Percentiles rank a stretch among this genome's conserved stretches.
Evolutionary conservation across 2,888 invertebrate species (phyloP).

Genomic region (Tillus elongatus): DNA sequence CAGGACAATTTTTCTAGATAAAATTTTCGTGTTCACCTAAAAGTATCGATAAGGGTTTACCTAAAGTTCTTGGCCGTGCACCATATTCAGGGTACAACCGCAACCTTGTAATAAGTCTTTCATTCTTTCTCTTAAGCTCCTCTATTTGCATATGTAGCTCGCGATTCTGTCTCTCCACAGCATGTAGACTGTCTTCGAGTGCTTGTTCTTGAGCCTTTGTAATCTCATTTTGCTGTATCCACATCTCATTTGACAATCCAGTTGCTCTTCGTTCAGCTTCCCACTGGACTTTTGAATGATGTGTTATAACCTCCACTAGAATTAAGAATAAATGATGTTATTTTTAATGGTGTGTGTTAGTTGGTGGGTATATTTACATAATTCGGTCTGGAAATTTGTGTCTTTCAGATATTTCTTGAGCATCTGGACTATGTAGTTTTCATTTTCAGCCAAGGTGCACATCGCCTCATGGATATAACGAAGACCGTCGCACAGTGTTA

Average conservation of each 20-base stretch:
- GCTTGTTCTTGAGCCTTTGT: conserved; percentile 27
- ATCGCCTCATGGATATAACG: neutral
- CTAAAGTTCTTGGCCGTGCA: neutral
- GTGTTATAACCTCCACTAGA: conserved; percentile 25
- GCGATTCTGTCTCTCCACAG: conserved; percentile 32
- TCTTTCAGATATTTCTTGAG: conserved; percentile 29
- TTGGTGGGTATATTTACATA: conserved; percentile 23
- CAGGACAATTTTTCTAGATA: no score
- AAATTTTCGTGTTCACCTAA: no score
- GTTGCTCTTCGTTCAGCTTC: conserved; percentile 30
- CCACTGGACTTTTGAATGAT: conserved; percentile 28
- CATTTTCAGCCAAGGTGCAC: conserved; percentile 21
- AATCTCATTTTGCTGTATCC: conserved; percentile 31
- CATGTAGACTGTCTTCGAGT: conserved; percentile 28
- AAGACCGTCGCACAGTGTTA: neutral
- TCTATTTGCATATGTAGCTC: conserved; percentile 33
- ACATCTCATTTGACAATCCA: conserved; percentile 31
- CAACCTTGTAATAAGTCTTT: conserved; percentile 24
- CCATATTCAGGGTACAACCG: conserved; percentile 15
- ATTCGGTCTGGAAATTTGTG: conserved; percentile 25
- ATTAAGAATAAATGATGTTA: neutral
- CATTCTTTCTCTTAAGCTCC: conserved; percentile 28
- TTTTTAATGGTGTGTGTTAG: conserved; percentile 3
- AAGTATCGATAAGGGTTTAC: no score
- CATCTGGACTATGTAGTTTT: conserved; percentile 25